Evolutionary conservation across 2,797 vertebrate species (phyloP).

Genomic region (Phylloscopus collybita): DNA sequence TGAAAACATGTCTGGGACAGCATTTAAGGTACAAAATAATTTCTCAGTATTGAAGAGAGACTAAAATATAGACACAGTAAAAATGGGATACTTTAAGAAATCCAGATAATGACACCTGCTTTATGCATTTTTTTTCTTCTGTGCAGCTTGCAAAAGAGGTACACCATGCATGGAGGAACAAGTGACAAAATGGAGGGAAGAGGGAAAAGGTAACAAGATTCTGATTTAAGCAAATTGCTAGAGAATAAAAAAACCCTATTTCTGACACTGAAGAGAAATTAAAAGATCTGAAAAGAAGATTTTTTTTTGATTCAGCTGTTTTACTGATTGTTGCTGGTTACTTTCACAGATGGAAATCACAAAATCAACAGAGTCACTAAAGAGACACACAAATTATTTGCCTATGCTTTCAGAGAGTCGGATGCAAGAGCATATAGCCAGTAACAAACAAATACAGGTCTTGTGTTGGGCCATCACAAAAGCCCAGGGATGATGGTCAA

Average conservation of each 20-base stretch:
- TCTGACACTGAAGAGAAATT: background rate
- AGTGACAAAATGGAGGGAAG: background rate
- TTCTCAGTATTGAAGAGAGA: background rate
- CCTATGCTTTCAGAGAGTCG: rapidly evolving
- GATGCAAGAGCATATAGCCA: background rate
- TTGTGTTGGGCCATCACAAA: background rate
- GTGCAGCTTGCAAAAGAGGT: background rate
- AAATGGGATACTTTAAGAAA: background rate
- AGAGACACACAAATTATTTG: background rate
- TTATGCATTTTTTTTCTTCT: background rate
- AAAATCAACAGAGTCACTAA: rapidly evolving
- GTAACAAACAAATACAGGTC: background rate
- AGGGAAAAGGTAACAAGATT: background rate
- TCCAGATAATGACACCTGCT: background rate
- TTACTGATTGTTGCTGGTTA: background rate
- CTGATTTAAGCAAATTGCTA: background rate
- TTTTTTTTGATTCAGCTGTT: background rate
- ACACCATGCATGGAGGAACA: background rate
- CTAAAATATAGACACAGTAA: background rate
- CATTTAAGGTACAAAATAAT: background rate
- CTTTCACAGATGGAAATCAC: background rate
- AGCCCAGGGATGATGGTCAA: background rate
- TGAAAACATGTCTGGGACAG: background rate
- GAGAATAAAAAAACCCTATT: background rate
- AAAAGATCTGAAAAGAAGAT: background rate